Conservation (phyloP, 2,797 vertebrate genomes). For the Knipowitschia caucasica region DNA sequence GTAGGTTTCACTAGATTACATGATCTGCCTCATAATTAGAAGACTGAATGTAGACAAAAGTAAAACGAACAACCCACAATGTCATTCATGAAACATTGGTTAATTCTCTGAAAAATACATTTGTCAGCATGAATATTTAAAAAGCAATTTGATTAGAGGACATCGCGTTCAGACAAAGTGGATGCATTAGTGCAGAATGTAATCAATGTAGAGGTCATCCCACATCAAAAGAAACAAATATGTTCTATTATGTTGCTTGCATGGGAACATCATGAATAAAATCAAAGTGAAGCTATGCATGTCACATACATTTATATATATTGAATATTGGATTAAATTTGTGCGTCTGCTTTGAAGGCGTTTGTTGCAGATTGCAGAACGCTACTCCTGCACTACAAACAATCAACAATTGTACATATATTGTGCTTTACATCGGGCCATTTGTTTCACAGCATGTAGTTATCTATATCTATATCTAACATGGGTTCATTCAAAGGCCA, state of each 20-base stretch:
- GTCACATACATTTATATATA: constrained; percentile 7
- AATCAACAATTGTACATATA: too few species aligned
- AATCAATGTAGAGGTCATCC: constrained; percentile 11
- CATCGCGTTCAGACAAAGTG: neutral
- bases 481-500: too few species aligned
- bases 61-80: constrained; percentile 5
- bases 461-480: too few species aligned
- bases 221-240: constrained; percentile 15
- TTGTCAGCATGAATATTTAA: constrained; percentile 5
- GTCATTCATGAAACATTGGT: constrained; percentile 9
- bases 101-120: constrained; percentile 7
- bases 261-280: constrained; percentile 16
- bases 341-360: constrained; percentile 38
- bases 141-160: constrained; percentile 10
- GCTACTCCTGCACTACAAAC: too few species aligned
- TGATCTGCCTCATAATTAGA: constrained; percentile 41
- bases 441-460: too few species aligned
- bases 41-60: constrained; percentile 9
- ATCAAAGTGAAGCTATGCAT: constrained; percentile 35
- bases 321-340: constrained; percentile 24
- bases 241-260: constrained; percentile 20
- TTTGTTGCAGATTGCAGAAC: neutral
- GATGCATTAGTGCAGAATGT: neutral
- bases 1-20: constrained; percentile 40
- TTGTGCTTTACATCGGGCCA: too few species aligned